These are phyloP conservation scores for Drosophila recens DNA, from an alignment of 2,888 invertebrate genomes.

Conservation along the genomic window DNA sequence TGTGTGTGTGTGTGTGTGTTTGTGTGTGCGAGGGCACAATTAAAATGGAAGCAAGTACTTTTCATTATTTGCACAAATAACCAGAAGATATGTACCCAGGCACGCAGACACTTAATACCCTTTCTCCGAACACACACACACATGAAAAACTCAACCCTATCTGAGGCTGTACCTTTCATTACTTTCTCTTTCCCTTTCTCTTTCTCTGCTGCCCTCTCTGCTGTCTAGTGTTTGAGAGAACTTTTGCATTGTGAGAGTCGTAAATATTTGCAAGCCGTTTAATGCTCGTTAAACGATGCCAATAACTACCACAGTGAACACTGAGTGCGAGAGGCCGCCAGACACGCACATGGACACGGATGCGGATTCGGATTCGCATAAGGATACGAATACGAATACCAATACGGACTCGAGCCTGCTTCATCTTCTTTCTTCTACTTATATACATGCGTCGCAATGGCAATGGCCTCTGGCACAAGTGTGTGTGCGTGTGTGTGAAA, in stretches of 20 bases:
- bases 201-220: background rate
- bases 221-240: slow-evolving; percentile 35
- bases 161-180: background rate
- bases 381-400: slow-evolving; percentile 15
- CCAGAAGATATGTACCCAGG: slow-evolving; percentile 63
- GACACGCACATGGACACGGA: slow-evolving; percentile 30
- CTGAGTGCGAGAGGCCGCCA: slow-evolving; percentile 30
- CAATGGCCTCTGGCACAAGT: slow-evolving; percentile 15
- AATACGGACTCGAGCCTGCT: slow-evolving; percentile 25
- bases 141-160: background rate
- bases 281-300: slow-evolving; percentile 71
- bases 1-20: slow-evolving; percentile 8
- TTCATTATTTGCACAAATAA: slow-evolving; percentile 64
- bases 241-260: slow-evolving; percentile 63
- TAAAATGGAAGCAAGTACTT: slow-evolving; percentile 48
- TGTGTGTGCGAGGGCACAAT: slow-evolving; percentile 44
- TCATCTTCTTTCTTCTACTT: background rate
- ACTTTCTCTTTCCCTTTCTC: background rate
- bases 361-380: background rate
- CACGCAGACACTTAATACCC: slow-evolving; percentile 46
- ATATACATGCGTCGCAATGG: slow-evolving; percentile 8
- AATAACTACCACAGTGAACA: slow-evolving; percentile 54
- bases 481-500: background rate
- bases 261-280: slow-evolving; percentile 73
- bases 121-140: slow-evolving; percentile 3